Evolutionary conservation across 2,797 vertebrate species (phyloP).

Genomic region (Anguilla marmorata): DNA sequence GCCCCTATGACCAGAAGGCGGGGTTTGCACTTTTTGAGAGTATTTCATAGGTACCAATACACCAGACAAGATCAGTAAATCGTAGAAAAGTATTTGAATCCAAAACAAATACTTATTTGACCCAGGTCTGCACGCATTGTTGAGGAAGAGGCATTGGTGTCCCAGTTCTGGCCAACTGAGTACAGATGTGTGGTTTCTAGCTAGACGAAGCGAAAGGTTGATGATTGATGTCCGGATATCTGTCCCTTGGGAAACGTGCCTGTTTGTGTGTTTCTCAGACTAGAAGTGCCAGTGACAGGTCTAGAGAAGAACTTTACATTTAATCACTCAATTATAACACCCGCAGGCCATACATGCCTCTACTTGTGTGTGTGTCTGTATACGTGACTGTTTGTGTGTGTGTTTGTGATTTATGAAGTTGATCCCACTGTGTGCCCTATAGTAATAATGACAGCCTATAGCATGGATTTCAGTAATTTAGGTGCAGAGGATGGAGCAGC

Average conservation of each 20-base stretch:
- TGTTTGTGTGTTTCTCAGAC: background rate
- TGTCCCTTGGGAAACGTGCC: background rate
- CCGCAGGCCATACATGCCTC: background rate
- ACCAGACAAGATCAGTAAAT: too few relatives aligned
- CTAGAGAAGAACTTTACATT: background rate
- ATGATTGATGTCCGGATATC: background rate
- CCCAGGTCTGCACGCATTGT: too few relatives aligned
- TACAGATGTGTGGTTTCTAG: background rate
- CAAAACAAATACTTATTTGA: too few relatives aligned
- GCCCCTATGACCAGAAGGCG: too few relatives aligned
- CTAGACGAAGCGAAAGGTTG: background rate
- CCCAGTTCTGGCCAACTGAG: background rate
- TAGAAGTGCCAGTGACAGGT: background rate
- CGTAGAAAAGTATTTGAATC: too few relatives aligned
- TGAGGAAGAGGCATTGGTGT: background rate
- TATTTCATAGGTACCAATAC: too few relatives aligned
- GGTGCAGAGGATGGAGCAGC: background rate
- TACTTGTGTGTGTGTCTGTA: background rate
- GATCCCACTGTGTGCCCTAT: background rate
- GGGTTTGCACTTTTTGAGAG: too few relatives aligned
- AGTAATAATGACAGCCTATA: background rate
- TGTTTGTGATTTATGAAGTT: background rate
- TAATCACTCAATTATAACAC: background rate
- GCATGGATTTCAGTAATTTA: background rate
- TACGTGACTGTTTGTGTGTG: background rate